These are phyloP conservation scores for Erebia palarica DNA, from an alignment of 2,888 invertebrate genomes.

Conservation along the genomic window DNA sequence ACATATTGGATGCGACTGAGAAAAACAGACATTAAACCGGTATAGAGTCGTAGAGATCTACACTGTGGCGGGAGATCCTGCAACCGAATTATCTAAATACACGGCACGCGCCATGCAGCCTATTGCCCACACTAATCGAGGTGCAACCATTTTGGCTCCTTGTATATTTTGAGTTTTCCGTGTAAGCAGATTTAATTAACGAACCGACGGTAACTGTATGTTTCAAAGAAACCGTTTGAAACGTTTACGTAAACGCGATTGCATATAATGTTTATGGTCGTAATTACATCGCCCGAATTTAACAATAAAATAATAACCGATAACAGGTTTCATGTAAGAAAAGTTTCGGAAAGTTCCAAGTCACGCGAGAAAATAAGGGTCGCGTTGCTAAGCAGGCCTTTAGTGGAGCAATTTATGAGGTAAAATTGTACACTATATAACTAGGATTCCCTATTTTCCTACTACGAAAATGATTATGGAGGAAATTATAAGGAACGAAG, in stretches of 20 bases:
- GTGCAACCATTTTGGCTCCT: too few species aligned
- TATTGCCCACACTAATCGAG: too few species aligned
- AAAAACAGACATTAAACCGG: too few species aligned
- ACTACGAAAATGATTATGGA: conserved; percentile 19
- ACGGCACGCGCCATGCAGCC: too few species aligned
- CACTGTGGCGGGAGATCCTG: too few species aligned
- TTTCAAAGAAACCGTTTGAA: conserved; percentile 4
- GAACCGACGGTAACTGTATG: neutral
- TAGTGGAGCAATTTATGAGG: conserved; percentile 29
- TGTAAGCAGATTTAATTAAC: neutral
- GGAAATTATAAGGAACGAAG: conserved; percentile 23
- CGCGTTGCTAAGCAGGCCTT: conserved; percentile 26
- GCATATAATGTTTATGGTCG: conserved; percentile 26
- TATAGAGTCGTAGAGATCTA: too few species aligned
- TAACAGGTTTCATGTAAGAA: conserved; percentile 33
- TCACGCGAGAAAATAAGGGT: conserved; percentile 38
- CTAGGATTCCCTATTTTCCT: conserved; percentile 22
- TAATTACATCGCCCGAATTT: conserved; percentile 29
- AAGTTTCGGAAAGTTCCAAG: conserved; percentile 35
- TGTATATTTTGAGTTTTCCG: too few species aligned
- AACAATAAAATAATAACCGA: conserved; percentile 33
- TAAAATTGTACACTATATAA: conserved; percentile 19
- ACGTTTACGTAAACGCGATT: conserved; percentile 5
- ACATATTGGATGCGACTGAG: too few species aligned
- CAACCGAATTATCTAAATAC: too few species aligned